Evolutionary conservation across 2,113 vertebrate species (phyloP).

Genomic region (Plecotus auritus): DNA sequence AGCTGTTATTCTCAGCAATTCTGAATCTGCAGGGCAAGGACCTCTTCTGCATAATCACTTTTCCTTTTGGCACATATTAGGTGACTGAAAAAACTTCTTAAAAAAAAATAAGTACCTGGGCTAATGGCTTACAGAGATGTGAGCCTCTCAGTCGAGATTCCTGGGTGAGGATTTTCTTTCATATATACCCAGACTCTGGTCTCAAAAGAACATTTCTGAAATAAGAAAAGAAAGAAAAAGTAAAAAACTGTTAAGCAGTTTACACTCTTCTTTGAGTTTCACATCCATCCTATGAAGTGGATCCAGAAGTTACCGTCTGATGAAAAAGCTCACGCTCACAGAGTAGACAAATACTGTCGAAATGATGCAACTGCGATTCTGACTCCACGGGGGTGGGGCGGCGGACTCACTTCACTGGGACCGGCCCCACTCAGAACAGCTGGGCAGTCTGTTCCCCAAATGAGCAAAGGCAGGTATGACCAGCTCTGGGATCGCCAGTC

Average conservation of each 20-base stretch:
- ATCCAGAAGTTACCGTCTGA: too few species aligned
- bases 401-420: background rate
- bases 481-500: background rate
- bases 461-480: accelerated
- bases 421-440: background rate
- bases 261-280: background rate
- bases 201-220: conserved; percentile 42
- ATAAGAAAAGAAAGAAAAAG: background rate
- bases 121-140: background rate
- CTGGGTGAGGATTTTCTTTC: background rate
- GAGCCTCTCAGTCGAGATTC: background rate
- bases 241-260: background rate
- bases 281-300: accelerated
- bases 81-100: background rate
- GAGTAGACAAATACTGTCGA: background rate
- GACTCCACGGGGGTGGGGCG: background rate
- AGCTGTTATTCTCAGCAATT: background rate
- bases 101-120: conserved; percentile 46
- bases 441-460: background rate
- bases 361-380: background rate
- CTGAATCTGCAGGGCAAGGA: background rate
- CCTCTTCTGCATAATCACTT: background rate
- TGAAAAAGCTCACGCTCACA: background rate
- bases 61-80: background rate
- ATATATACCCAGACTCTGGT: background rate